Evolutionary conservation across 2,113 vertebrate genomes (phyloP), one percentile per base, ranked within the genome.

Genomic region (Dolichallabes microphthalmus): DNA sequence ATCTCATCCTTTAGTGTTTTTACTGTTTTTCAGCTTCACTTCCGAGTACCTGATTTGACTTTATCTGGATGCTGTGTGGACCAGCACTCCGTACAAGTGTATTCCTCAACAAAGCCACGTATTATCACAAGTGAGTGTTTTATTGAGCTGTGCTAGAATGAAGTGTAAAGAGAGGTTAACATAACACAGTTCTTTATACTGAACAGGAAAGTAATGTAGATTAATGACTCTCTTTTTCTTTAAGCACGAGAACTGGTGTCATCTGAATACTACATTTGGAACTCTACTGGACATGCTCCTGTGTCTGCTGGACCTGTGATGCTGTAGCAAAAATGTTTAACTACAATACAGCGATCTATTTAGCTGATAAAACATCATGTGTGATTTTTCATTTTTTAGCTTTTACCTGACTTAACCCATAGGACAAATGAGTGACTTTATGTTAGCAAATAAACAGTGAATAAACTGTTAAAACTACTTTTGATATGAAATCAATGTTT

Each of bases 241-340:
- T 83, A 86, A 99, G 98, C 95, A 14, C 94, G 95, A 88, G 97
- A 98, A 88, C 92, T 98, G 87, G 92, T 96, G 85, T 97, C 97
- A 88, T 97, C 97, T 4, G 93, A 97, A 86, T 98, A 97, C 90
- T 97, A 94, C 92, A 96, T 98, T 90, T 99, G 98, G 97, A 99
- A 99, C 93, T 97, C 96, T 86, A 96, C 96, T 90, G 96, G 96
- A 7, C 89, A 94, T 39, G 96, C 97, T 81, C 97, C 98, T 2
- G 88, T 95, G n/a, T 93, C 92, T 20, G 93, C 92, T 83, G 94
- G 92, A 12, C 91, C 91, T 80, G 88, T 92, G 88, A 93, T 91
- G 81, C 86, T 94, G 76, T 95, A 92, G 84, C 25, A 19, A 27
- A 45, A 32, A 68, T 64, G n/a, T 64, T 25, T 60, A 2, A n/a